Evolutionary conservation across 2,797 vertebrate genomes (phyloP), one percentile per base, ranked within the genome.

Genomic region (Poecilia gillii): DNA sequence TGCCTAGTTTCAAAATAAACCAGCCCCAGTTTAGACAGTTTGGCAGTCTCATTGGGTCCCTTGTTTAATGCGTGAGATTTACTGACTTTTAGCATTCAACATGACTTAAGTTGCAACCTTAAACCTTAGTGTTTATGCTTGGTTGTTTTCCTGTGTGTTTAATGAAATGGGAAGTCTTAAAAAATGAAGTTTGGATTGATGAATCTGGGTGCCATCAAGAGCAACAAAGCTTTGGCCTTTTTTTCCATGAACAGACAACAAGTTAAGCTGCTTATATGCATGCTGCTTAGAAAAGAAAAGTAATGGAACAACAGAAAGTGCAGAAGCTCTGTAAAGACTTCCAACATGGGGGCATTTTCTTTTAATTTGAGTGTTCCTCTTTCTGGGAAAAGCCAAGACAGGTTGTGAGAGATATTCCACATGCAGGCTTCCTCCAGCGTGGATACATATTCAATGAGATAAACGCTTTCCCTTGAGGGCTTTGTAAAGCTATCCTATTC

Each of bases 241-340:
- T 89, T 93, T 91, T 87, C 80, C 84, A 74, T 76, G 81, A 84
- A 91, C 90, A 93, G 85, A 88, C 88, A 84, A 84, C 66, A 92
- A 85, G 90, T 86, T 95, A 94, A 95, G 94, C 92, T 75, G 91
- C 93, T 95, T 93, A 93, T 76, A 84, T 47, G 68, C 87, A 89
- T 88, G 88, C 89, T 91, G 89, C 90, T 91, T 88, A 73, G 84
- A 92, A 92, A 93, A 92, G 86, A 93, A 92, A 92, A 90, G 90
- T 90, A 92, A 82, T 80, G 86, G 90, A 88, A 93, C 89, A 93
- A 88, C 85, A 70, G 46, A 74, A 84, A 85, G 73, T 81, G 57
- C 49, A 73, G 72, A 78, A 79, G 68, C 57, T 45, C 81, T 51
- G 82, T 51, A 77, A 59, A 79, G 72, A 77, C 79, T 85, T 81